Evolutionary conservation across 2,888 invertebrate species (phyloP).

Genomic region (Pyrrhosoma nymphula): DNA sequence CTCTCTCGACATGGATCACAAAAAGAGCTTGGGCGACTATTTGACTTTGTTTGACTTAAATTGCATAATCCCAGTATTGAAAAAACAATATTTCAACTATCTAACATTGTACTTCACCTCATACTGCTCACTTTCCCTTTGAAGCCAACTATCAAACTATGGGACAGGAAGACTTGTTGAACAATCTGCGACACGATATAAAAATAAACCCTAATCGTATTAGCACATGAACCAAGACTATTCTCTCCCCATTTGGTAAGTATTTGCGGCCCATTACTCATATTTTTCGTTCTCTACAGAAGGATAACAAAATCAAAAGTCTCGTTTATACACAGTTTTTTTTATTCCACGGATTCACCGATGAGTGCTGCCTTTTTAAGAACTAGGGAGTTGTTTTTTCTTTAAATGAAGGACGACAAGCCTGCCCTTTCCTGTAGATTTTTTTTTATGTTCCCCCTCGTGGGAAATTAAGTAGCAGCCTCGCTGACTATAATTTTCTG

Average conservation of each 20-base stretch:
- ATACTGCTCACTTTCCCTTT: too few relatives aligned
- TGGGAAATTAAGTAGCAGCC: slow-evolving; percentile 34
- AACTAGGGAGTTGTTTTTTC: not conserved
- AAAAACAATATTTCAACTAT: too few relatives aligned
- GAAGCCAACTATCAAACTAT: too few relatives aligned
- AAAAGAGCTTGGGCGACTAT: too few relatives aligned
- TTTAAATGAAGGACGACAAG: slow-evolving; percentile 36
- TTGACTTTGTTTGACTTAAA: too few relatives aligned
- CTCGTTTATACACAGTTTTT: not conserved
- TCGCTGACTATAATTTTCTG: slow-evolving; percentile 53
- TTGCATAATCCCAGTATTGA: too few relatives aligned
- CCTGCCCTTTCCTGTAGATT: slow-evolving; percentile 11
- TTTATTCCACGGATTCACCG: not conserved
- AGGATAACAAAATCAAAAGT: not conserved
- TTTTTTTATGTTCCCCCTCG: not conserved
- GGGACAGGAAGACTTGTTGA: too few relatives aligned
- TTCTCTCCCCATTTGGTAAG: not conserved
- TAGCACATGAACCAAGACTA: too few relatives aligned
- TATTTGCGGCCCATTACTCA: not conserved
- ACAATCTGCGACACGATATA: too few relatives aligned
- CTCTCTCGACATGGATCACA: too few relatives aligned
- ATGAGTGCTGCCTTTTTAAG: slow-evolving; percentile 29
- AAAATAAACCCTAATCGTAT: too few relatives aligned
- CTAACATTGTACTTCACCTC: too few relatives aligned
- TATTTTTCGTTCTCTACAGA: not conserved